Conservation (phyloP, 2,113 vertebrate genomes). For the Alligator mississippiensis region DNA sequence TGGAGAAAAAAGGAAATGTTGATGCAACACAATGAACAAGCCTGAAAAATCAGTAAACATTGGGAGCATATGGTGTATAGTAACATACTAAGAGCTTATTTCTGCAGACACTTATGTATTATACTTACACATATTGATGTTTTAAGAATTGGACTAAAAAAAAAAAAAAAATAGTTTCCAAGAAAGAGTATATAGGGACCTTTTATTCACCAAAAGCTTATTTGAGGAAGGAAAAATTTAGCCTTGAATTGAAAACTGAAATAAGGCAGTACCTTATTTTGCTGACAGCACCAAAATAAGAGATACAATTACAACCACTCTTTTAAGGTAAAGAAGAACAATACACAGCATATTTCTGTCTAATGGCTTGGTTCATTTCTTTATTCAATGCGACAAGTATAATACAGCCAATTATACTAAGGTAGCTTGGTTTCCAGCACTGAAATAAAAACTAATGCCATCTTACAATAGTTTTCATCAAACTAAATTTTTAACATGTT, state of each 20-base stretch:
- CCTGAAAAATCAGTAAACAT: not conserved
- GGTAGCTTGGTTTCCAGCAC: not conserved
- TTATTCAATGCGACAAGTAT: not conserved
- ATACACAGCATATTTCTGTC: not conserved
- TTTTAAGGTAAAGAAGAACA: not conserved
- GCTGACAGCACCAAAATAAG: not conserved
- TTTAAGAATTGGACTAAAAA: not conserved
- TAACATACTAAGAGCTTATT: not conserved
- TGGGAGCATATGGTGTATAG: not conserved
- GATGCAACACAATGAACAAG: not conserved
- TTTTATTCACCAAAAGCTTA: not conserved
- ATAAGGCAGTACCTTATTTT: not conserved
- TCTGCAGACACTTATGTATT: not conserved
- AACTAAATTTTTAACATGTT: constrained; percentile 10
- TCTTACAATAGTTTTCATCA: not conserved
- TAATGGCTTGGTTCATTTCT: not conserved
- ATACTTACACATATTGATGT: not conserved
- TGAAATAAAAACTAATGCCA: not conserved
- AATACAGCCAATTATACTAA: not conserved
- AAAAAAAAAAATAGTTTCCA: not conserved
- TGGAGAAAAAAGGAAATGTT: not conserved
- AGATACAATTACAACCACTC: not conserved
- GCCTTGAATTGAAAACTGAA: not conserved
- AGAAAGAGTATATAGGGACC: not conserved
- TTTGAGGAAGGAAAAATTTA: not conserved